Evolutionary conservation across 2,113 vertebrate genomes (phyloP).

Genomic region (Conger conger): DNA sequence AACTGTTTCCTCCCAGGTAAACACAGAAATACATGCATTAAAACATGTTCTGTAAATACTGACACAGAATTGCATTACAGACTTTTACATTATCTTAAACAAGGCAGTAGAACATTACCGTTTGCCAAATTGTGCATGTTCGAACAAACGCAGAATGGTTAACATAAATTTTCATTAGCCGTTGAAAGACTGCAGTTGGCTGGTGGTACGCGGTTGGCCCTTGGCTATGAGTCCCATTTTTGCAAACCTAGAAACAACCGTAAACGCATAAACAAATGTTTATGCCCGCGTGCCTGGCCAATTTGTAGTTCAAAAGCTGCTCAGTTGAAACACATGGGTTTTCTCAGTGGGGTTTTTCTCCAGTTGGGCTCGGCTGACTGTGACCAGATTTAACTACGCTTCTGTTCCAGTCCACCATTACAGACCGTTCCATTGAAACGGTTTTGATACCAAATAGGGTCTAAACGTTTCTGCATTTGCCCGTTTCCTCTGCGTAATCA

Average conservation of each 20-base stretch:
- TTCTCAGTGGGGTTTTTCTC: conserved; percentile 32
- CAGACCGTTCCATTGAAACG: conserved; percentile 25
- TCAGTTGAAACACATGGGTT: conserved; percentile 44
- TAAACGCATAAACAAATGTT: neutral
- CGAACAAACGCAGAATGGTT: neutral
- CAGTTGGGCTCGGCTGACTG: conserved; percentile 42
- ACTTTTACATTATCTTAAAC: too few relatives aligned
- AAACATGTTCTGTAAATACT: too few relatives aligned
- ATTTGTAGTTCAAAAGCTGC: conserved; percentile 34
- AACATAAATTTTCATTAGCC: neutral
- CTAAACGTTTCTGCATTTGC: conserved; percentile 43
- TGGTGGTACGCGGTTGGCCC: neutral
- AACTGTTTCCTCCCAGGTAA: too few relatives aligned
- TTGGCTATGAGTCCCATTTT: neutral
- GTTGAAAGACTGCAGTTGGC: neutral
- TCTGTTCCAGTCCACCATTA: neutral
- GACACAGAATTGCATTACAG: too few relatives aligned
- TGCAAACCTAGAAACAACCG: neutral
- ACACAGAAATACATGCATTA: too few relatives aligned
- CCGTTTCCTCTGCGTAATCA: conserved; percentile 41
- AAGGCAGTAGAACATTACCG: too few relatives aligned
- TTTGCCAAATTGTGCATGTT: neutral
- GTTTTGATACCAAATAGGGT: conserved; percentile 39
- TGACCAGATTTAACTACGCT: conserved; percentile 48
- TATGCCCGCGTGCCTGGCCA: conserved; percentile 7